Conservation (phyloP, 2,797 vertebrate genomes). For the Dallia pectoralis region DNA sequence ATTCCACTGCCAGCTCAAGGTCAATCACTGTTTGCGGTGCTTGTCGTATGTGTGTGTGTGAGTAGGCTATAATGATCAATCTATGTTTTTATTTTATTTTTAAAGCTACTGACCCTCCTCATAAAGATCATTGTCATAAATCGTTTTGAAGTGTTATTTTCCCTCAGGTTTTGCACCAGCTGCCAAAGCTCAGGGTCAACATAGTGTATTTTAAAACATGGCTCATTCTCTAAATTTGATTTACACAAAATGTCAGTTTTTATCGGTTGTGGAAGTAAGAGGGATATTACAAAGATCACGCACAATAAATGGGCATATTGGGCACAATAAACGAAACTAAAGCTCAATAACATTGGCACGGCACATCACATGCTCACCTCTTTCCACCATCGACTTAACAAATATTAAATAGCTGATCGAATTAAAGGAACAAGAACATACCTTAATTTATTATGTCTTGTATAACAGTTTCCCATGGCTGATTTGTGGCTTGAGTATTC, state of each 20-base stretch:
- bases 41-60: neutral
- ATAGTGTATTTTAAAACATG: constrained; percentile 37
- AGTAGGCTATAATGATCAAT: neutral
- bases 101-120: constrained; percentile 55
- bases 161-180: constrained; percentile 64
- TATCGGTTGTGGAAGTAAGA: constrained; percentile 44
- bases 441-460: neutral
- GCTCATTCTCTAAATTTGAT: neutral
- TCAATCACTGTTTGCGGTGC: constrained; percentile 9
- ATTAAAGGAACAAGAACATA: neutral
- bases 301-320: constrained; percentile 51
- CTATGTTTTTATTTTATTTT: neutral
- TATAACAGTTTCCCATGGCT: neutral
- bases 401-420: constrained; percentile 9
- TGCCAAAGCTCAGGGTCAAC: constrained; percentile 62
- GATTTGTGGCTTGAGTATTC: neutral
- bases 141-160: constrained; percentile 18
- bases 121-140: constrained; percentile 67
- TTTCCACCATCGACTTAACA: neutral
- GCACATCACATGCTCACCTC: neutral
- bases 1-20: constrained; percentile 25
- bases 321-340: constrained; percentile 53
- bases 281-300: constrained; percentile 47
- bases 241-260: constrained; percentile 64
- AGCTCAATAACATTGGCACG: constrained; percentile 31